A percentile compares a stretch with the other conserved stretches of the same genome.
phyloP scores from a whole-genome alignment of 2,113 vertebrate species.

The Synchiropus splendidus region DNA sequence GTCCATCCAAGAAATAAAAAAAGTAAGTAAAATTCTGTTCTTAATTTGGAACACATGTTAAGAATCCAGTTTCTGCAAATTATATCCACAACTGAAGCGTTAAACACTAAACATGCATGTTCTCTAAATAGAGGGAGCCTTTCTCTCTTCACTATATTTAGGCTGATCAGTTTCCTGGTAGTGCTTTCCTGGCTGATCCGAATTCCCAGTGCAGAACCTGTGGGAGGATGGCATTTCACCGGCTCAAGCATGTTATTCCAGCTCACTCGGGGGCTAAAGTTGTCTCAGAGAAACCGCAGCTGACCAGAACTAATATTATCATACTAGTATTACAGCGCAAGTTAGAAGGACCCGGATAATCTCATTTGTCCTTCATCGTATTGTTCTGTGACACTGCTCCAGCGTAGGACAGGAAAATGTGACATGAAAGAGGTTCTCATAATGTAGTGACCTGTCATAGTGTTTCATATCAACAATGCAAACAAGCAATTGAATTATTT shows the following conservation, averaged over 20 bases:
- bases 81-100: too few species aligned
- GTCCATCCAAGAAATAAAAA: too few species aligned
- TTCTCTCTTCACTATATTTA: slow-evolving; percentile 30
- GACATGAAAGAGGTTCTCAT: too few species aligned
- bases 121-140: slow-evolving; percentile 2
- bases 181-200: slow-evolving; percentile 15
- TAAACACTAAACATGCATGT: too few species aligned
- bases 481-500: too few species aligned
- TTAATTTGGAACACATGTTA: too few species aligned
- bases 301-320: slow-evolving; percentile 36
- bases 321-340: slow-evolving; percentile 28
- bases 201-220: slow-evolving; percentile 23
- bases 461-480: too few species aligned
- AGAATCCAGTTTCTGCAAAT: too few species aligned
- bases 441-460: too few species aligned
- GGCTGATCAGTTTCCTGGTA: slow-evolving; percentile 40
- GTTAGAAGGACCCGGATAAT: slow-evolving; percentile 32
- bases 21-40: too few species aligned
- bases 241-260: slow-evolving; percentile 34
- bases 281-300: slow-evolving; percentile 21
- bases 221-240: slow-evolving; percentile 45
- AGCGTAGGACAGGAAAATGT: too few species aligned
- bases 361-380: background rate
- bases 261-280: slow-evolving; percentile 18
- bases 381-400: too few species aligned